These are phyloP conservation scores for Minunthozetes semirufus DNA, from an alignment of 2,888 invertebrate genomes.

Conservation along the genomic window DNA sequence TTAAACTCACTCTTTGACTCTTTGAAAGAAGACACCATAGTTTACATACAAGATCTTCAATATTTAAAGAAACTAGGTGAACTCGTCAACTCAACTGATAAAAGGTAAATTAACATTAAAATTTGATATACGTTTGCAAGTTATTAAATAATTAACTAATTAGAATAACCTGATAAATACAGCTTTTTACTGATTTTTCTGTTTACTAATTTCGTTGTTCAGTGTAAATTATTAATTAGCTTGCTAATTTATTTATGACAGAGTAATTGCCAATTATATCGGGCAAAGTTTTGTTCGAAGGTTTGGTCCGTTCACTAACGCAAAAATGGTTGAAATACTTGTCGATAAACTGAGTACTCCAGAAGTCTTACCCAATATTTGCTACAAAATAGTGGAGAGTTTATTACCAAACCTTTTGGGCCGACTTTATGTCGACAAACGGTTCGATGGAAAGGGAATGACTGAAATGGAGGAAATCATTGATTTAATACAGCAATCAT, in stretches of 20 bases:
- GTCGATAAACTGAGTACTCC: not conserved
- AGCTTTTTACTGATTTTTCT: too few species aligned
- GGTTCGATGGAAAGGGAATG: slow-evolving; percentile 17
- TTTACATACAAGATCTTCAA: slow-evolving; percentile 25
- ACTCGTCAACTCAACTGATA: not conserved
- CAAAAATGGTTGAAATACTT: slow-evolving; percentile 20
- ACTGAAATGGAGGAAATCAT: slow-evolving; percentile 45
- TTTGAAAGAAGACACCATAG: not conserved
- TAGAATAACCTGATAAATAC: too few species aligned
- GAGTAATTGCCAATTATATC: slow-evolving; percentile 26
- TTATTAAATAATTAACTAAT: not conserved
- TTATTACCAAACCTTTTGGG: slow-evolving; percentile 30
- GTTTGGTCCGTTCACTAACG: slow-evolving; percentile 12
- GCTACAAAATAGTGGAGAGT: not conserved
- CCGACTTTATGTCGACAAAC: slow-evolving; percentile 33
- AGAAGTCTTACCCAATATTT: slow-evolving; percentile 30
- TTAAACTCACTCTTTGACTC: not conserved
- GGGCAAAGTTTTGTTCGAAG: not conserved
- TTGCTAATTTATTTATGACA: not conserved
- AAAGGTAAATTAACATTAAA: not conserved
- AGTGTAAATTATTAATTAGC: too few species aligned
- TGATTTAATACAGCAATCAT: slow-evolving; percentile 46
- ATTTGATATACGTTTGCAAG: not conserved
- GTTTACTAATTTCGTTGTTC: too few species aligned
- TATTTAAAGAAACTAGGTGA: not conserved